These are phyloP conservation scores for Cantharis flavilabris DNA, from an alignment of 2,888 invertebrate genomes.

Conservation along the genomic window DNA sequence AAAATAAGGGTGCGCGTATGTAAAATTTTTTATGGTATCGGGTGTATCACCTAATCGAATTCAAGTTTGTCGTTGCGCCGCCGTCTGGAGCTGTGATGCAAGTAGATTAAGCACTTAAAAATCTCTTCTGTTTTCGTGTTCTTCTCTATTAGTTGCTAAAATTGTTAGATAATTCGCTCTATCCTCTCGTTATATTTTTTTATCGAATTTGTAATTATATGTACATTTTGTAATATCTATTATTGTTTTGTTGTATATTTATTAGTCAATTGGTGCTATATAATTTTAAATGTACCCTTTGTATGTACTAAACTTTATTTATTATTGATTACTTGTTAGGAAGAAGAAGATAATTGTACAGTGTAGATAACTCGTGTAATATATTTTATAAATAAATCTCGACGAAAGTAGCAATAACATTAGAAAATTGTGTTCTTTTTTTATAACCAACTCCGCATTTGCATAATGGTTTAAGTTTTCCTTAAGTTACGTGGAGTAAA, in stretches of 20 bases:
- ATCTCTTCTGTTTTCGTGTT: slow-evolving; percentile 37
- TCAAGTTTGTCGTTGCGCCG: slow-evolving; percentile 41
- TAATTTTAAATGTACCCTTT: slow-evolving; percentile 52
- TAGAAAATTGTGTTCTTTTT: slow-evolving; percentile 6
- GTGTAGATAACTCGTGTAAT: slow-evolving; percentile 59
- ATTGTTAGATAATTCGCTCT: slow-evolving; percentile 40
- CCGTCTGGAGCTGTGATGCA: slow-evolving; percentile 48
- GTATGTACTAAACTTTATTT: slow-evolving; percentile 44
- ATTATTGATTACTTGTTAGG: slow-evolving; percentile 48
- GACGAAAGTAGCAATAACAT: slow-evolving; percentile 50
- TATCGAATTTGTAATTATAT: slow-evolving; percentile 43
- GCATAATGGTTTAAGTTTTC: not conserved
- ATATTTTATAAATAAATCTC: slow-evolving; percentile 59
- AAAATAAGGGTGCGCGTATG: slow-evolving; percentile 17
- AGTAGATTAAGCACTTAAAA: slow-evolving; percentile 44
- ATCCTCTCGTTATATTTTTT: slow-evolving; percentile 13
- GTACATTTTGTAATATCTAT: slow-evolving; percentile 38
- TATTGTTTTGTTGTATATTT: slow-evolving; percentile 44
- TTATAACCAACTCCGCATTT: not conserved
- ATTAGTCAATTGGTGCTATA: slow-evolving; percentile 58
- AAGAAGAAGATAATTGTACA: slow-evolving; percentile 51
- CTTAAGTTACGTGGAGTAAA: slow-evolving; percentile 17
- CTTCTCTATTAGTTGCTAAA: slow-evolving; percentile 41
- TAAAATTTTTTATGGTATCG: slow-evolving; percentile 22
- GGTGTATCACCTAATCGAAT: slow-evolving; percentile 27